A percentile compares a stretch with the other conserved stretches of the same genome.
Evolutionary conservation across 2,888 invertebrate genomes (phyloP).

Genomic region (Mechanitis messenoides): DNA sequence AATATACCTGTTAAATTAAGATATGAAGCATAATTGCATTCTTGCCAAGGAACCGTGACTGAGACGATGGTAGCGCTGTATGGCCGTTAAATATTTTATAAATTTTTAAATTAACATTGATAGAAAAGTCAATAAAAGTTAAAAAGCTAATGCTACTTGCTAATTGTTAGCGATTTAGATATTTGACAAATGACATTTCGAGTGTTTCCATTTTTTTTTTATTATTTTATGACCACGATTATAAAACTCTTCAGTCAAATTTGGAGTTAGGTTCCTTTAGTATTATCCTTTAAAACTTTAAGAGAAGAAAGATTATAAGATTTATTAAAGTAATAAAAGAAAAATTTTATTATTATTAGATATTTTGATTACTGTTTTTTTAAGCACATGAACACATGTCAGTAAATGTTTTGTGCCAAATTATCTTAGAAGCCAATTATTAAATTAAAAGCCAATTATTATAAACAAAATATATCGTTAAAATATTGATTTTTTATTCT

Average conservation of each 20-base stretch:
- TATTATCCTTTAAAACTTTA: no score
- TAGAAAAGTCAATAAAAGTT: constrained; percentile 12
- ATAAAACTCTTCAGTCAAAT: no score
- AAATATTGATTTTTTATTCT: constrained; percentile 18
- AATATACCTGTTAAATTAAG: constrained; percentile 16
- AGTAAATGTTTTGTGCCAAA: no score
- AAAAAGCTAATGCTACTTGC: constrained; percentile 9
- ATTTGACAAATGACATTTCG: constrained; percentile 4
- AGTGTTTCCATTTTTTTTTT: not conserved
- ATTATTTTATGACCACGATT: no score
- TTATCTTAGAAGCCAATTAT: no score
- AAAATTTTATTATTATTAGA: no score
- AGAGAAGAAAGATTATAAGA: not conserved
- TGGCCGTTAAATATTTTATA: not conserved
- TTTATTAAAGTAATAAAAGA: no score
- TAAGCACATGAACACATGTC: no score
- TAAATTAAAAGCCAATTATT: no score
- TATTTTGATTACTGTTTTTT: no score
- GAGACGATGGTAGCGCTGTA: not conserved
- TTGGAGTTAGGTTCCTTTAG: not conserved
- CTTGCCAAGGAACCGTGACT: not conserved
- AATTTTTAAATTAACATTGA: not conserved
- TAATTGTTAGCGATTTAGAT: not conserved
- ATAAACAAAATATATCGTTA: no score
- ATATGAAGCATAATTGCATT: not conserved